Evolutionary conservation across 2,888 invertebrate genomes (phyloP), one percentile per base, ranked within the genome.

Genomic region (Cynaeus angustus): DNA sequence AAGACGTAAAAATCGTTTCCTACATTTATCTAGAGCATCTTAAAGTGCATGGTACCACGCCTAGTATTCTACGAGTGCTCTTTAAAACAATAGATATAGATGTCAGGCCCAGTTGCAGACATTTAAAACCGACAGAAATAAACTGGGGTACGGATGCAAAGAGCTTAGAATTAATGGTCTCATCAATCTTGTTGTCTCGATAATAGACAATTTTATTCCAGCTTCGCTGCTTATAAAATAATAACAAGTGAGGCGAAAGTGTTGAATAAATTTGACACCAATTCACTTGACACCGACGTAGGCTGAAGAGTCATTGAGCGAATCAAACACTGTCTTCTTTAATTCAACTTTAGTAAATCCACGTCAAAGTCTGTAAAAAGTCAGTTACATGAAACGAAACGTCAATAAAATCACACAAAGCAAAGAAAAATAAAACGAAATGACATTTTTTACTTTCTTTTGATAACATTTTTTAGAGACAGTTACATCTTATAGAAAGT

Each of bases 81-180:
- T 43, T 56, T 56, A 38, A 26, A 41, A 56, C 56, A 56, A 56
- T 56, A 56, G 56, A 38, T 56, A 26, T 56, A 41, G 43, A 56
- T n/a, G 43, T 43, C 43, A 56, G 43, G 7, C 38, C 21, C 56
- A 56, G 38, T 56, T 41, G 56, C 56, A 56, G 56, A 56, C 43
- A 14, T 56, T 56, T 43, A 56, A 43, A 43, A 43, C 56, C 30
- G 21, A 14, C 38, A 10, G 41, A 56, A 56, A 56, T 56, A 56
- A 56, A 56, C 41, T 26, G 43, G 56, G 56, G 43, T 26, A 30
- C 37, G 38, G 53, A 53, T 53, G 53, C 53, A 53, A 53, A 53
- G 33, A 53, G 53, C 41, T 16, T 56, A 41, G 26, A 43, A 56
- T 56, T 56, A 56, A 56, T 56, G 43, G 56, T 21, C 13, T 9